Percentiles rank a stretch among this genome's conserved stretches.
Conservation (phyloP, 2,113 vertebrate genomes). For the Sminthopsis crassicaudata region DNA sequence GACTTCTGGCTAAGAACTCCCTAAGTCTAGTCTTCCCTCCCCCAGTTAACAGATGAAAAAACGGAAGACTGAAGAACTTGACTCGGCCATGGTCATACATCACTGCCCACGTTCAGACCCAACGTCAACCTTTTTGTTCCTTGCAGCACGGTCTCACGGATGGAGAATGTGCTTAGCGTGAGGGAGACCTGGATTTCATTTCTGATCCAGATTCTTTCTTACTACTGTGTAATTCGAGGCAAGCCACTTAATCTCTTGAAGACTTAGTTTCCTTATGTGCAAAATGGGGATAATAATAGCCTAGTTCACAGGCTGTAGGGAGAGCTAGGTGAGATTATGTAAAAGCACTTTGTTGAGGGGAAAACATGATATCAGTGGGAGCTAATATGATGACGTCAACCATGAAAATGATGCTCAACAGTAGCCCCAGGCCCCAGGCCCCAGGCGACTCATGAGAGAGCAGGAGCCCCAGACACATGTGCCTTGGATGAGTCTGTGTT, state of each 20-base stretch:
- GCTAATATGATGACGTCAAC: neutral
- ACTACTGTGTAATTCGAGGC: neutral
- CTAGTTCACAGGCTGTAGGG: neutral
- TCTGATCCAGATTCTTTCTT: neutral
- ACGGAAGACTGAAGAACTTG: neutral
- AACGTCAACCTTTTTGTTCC: neutral
- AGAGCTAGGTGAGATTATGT: neutral
- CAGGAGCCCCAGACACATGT: neutral
- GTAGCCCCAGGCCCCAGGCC: too few species aligned
- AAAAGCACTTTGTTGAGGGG: neutral
- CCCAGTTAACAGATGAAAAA: neutral
- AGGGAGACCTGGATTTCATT: neutral
- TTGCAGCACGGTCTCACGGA: neutral
- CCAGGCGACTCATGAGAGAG: neutral
- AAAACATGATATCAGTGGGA: neutral
- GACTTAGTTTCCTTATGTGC: neutral
- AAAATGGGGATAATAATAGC: neutral
- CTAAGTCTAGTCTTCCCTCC: neutral
- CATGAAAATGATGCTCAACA: neutral
- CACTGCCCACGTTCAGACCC: neutral
- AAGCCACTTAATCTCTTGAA: neutral
- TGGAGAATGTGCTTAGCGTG: neutral
- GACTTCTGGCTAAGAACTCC: neutral
- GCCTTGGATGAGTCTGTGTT: neutral
- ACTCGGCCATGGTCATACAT: neutral